Percentiles rank a stretch among this genome's conserved stretches.
phyloP scores from a whole-genome alignment of 2,113 vertebrate species.

The Centrocercus urophasianus region DNA sequence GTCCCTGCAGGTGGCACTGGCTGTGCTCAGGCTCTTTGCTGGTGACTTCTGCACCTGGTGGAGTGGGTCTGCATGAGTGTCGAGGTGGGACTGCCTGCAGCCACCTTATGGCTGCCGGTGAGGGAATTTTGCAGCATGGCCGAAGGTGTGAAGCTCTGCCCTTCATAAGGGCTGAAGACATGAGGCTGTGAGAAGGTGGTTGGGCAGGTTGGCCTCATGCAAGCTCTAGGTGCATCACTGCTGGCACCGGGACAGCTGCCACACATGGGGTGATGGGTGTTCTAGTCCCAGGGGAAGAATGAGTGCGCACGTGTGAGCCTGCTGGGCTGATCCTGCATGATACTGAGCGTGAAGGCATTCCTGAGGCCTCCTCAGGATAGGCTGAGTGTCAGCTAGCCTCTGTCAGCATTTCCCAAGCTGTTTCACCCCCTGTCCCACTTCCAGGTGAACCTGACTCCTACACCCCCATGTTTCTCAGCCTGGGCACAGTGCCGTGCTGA shows the following conservation, averaged over 20 bases:
- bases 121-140: background rate
- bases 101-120: background rate
- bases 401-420: constrained; percentile 66
- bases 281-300: background rate
- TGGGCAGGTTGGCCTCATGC: background rate
- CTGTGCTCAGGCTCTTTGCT: accelerated
- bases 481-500: constrained; percentile 63
- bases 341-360: background rate
- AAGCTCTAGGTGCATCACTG: background rate
- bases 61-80: background rate
- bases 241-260: background rate
- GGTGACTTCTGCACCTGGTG: accelerated
- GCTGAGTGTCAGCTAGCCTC: constrained; percentile 38
- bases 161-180: background rate
- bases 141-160: background rate
- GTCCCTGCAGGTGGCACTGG: background rate
- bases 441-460: constrained; percentile 59
- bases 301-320: constrained; percentile 30
- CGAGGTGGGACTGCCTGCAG: background rate
- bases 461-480: constrained; percentile 61
- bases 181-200: background rate
- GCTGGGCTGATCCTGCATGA: constrained; percentile 23
- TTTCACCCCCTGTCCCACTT: constrained; percentile 68
- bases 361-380: constrained; percentile 55
- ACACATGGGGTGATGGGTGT: background rate